A percentile compares a stretch with the other conserved stretches of the same genome.
phyloP scores from a whole-genome alignment of 23 tunicate species.

The Halocynthia roretzi region DNA sequence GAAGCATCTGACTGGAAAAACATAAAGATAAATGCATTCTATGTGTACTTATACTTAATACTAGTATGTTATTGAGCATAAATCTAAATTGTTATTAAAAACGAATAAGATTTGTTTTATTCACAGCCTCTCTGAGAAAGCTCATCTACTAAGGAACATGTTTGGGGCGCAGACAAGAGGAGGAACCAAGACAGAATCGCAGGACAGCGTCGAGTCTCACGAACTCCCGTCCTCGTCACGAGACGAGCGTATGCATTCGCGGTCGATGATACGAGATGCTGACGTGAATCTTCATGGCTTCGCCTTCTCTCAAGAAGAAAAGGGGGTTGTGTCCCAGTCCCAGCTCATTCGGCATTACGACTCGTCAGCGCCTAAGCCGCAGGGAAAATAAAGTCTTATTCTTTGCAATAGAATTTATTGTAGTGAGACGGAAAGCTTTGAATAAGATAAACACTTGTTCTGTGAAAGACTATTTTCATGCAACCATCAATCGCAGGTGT shows the following conservation, averaged over 20 bases:
- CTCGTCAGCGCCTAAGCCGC: constrained; percentile 34
- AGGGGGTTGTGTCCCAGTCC: constrained; percentile 77
- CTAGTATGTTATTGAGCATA: too few relatives aligned
- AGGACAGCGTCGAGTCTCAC: constrained; percentile 19
- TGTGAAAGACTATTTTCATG: too few relatives aligned
- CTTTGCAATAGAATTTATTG: too few relatives aligned
- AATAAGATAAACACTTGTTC: too few relatives aligned
- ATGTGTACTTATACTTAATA: too few relatives aligned
- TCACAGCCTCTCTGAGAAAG: constrained; percentile 61
- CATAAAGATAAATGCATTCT: too few relatives aligned
- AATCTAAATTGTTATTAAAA: too few relatives aligned
- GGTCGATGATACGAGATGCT: constrained; percentile 6
- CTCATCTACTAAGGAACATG: constrained; percentile 75
- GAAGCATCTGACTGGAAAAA: too few relatives aligned
- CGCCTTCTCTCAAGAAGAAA: constrained; percentile 87
- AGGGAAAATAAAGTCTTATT: constrained; percentile 21
- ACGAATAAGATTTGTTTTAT: constrained; percentile 6
- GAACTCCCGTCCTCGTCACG: constrained; percentile 21
- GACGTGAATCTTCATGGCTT: constrained; percentile 38
- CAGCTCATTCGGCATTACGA: constrained; percentile 69
- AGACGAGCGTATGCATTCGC: constrained; percentile 8
- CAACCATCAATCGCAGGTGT: too few relatives aligned
- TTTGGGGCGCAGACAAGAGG: constrained; percentile 40
- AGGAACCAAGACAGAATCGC: constrained; percentile 21
- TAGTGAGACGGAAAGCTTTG: too few relatives aligned